phyloP scores from a whole-genome alignment of 2,888 invertebrate species.

The Macrophya alboannulata region DNA sequence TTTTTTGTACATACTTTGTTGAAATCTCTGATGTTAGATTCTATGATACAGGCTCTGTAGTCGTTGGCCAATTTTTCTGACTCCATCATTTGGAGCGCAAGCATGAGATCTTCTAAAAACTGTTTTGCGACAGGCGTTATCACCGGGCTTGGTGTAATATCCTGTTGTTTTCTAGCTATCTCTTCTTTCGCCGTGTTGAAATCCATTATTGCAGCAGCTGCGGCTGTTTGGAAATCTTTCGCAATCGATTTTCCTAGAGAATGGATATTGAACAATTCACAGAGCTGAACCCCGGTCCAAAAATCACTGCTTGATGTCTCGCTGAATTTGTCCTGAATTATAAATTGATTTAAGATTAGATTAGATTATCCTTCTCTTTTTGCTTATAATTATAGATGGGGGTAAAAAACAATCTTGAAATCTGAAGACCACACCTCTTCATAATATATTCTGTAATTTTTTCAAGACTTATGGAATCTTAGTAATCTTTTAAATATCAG shows the following conservation, averaged over 20 bases:
- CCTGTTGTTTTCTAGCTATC: not conserved
- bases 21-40: conserved; percentile 62
- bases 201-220: conserved; percentile 59
- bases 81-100: conserved; percentile 63
- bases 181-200: conserved; percentile 66
- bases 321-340: conserved; percentile 57
- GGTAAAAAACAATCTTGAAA: not conserved
- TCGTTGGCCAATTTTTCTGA: conserved; percentile 61
- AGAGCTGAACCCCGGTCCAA: conserved; percentile 72
- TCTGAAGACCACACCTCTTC: not conserved
- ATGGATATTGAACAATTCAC: conserved; percentile 66
- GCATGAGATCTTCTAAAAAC: conserved; percentile 67
- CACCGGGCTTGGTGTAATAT: conserved; percentile 47
- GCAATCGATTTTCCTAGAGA: conserved; percentile 45
- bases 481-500: too few species aligned
- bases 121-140: conserved; percentile 64
- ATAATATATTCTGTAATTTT: not conserved
- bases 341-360: conserved; percentile 28
- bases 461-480: too few species aligned
- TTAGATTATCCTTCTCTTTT: not conserved
- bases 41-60: conserved; percentile 68
- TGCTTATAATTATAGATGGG: not conserved
- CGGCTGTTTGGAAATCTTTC: conserved; percentile 28
- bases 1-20: conserved; percentile 7
- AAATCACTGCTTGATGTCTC: conserved; percentile 64